A percentile compares a stretch with the other conserved stretches of the same genome.
phyloP scores from a whole-genome alignment of 2,797 vertebrate genomes.

The Psittacula derbiana region DNA sequence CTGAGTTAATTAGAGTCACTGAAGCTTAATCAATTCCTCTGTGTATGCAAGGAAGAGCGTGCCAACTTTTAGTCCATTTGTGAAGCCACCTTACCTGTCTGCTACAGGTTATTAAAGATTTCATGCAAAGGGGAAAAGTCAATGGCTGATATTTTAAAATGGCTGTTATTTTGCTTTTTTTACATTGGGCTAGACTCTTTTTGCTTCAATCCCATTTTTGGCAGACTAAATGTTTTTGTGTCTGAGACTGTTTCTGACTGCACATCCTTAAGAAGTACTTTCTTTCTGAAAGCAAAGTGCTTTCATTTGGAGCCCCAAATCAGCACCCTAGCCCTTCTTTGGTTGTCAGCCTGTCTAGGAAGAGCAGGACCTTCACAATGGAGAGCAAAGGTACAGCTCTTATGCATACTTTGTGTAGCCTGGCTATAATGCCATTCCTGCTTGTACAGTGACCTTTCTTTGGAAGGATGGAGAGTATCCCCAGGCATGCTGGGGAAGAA shows the following conservation, averaged over 20 bases:
- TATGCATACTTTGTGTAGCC: not conserved
- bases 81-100: not conserved
- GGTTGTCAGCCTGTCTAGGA: not conserved
- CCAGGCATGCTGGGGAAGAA: not conserved
- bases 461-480: not conserved
- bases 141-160: not conserved
- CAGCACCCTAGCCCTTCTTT: not conserved
- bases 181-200: not conserved
- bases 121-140: not conserved
- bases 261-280: not conserved
- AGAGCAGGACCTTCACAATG: not conserved
- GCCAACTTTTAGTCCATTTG: slow-evolving; percentile 12
- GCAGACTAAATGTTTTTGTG: not conserved
- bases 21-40: slow-evolving; percentile 60
- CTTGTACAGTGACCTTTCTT: not conserved
- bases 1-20: slow-evolving; percentile 56
- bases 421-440: not conserved
- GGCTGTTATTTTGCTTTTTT: not conserved
- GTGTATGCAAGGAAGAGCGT: not conserved
- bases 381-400: not conserved
- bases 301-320: not conserved
- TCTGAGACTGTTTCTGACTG: not conserved
- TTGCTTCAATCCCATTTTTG: not conserved
- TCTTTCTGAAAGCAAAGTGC: not conserved
- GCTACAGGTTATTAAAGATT: not conserved